These are phyloP conservation scores for Eristalis intricaria DNA, from an alignment of 2,888 invertebrate genomes.

Conservation along the genomic window DNA sequence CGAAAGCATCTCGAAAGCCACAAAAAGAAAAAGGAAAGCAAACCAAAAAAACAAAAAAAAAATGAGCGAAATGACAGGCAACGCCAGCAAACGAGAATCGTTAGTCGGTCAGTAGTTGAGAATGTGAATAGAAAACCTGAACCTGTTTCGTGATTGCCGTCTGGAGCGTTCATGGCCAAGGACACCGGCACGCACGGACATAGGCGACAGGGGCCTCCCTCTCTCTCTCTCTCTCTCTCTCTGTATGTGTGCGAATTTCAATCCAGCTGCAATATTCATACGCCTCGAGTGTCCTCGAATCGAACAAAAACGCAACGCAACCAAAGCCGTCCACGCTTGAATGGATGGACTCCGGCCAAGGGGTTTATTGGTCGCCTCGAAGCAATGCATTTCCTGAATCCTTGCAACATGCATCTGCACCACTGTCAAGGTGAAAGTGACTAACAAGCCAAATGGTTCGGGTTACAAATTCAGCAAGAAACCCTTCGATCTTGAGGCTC, in stretches of 20 bases:
- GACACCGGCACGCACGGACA: conserved; percentile 10
- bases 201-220: not conserved
- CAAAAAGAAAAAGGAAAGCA: not conserved
- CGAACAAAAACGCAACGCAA: not conserved
- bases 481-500: conserved; percentile 14
- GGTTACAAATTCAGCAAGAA: conserved; percentile 18
- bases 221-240: not conserved
- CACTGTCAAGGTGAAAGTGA: conserved; percentile 52
- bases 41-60: not conserved
- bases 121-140: conserved; percentile 60
- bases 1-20: conserved; percentile 12
- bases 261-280: conserved; percentile 5
- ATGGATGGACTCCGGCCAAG: conserved; percentile 5
- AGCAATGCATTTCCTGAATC: conserved; percentile 55
- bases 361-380: conserved; percentile 5
- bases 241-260: not conserved
- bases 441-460: conserved; percentile 21
- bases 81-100: conserved; percentile 40
- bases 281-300: conserved; percentile 21
- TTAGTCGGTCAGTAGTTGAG: conserved; percentile 68
- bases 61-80: conserved; percentile 5
- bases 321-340: not conserved
- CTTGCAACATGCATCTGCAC: conserved; percentile 56
- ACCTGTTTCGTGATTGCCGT: conserved; percentile 64
- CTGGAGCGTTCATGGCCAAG: conserved; percentile 49